Evolutionary conservation across 2,888 invertebrate genomes (phyloP).

Genomic region (Heliconius hortense): DNA sequence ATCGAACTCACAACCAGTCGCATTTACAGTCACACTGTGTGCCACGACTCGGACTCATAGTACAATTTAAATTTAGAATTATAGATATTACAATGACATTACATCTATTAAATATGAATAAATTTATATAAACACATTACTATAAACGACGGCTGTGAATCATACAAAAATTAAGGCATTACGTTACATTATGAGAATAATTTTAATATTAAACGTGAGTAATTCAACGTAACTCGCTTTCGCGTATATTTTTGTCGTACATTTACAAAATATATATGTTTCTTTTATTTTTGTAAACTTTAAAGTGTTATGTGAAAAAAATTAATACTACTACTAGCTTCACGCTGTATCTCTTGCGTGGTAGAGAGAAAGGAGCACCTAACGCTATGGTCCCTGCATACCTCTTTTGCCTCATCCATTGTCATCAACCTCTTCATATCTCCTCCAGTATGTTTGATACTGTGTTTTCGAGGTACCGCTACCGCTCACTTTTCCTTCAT

Average conservation of each 20-base stretch:
- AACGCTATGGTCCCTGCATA: no score
- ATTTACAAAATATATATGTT: not conserved
- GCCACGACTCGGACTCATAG: no score
- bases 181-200: conserved; percentile 8
- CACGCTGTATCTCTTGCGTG: no score
- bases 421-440: no score
- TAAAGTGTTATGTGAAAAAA: not conserved
- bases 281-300: not conserved
- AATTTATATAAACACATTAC: conserved; percentile 4
- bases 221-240: not conserved
- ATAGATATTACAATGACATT: not conserved
- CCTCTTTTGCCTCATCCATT: no score
- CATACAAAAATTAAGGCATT: conserved; percentile 9
- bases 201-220: not conserved
- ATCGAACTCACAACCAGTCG: not conserved
- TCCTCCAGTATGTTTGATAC: no score
- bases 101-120: conserved; percentile 4
- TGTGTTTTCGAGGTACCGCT: no score
- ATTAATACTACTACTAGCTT: no score
- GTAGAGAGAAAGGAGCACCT: no score
- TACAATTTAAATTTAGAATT: conserved; percentile 4
- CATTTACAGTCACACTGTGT: not conserved
- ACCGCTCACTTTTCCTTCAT: no score
- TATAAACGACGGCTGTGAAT: conserved; percentile 1
- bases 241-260: not conserved